Base-by-base conservation (phyloP, 2,888 invertebrate genomes). In the Drosophila glabriapex region DNA sequence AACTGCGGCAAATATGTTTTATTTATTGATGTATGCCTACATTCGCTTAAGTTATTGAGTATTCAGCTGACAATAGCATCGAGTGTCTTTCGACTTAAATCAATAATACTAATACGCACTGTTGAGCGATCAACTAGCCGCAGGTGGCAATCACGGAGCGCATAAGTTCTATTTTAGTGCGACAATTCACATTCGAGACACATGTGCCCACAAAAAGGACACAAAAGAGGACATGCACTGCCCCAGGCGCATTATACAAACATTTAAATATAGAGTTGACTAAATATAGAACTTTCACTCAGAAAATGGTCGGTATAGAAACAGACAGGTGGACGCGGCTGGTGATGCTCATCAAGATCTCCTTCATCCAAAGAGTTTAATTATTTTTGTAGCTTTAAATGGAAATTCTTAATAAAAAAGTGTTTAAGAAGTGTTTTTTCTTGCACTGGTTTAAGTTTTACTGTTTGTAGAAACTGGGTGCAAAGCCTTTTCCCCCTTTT, bases 51-150 rank as follows among this genome's bases (percentile, higher is more conserved):
- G 9, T n/a, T 37, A 28, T 56, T 56, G 5, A 14, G 35, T 37
- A 25, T 37, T 37, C 25, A 19, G 35, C 19, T 37, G 14, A 29
- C 28, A 39, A 39, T 22, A 28, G 25, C 63, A 19, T 28, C 14
- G 35, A 49, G 22, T 39, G 53, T n/a, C 12, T 35, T 28, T 55
- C 46, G 52, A 41, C 60, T 56, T 50, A 68, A 78, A 82, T 82
- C 67, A 68, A 82, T 82, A 68, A 46, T 64, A 65, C 52, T 25
- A 25, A 46, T 16, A 25, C 25, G 73, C 82, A 52, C 58, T 54
- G 61, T 62, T 62, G 63, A 64, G 50, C 49, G 39, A 56, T n/a
- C n/a, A 52, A n/a, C 16, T n/a, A 31, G 28, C 52, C 59, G 31
- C 64, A 72, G 73, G 43, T 68, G 64, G 39, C 49, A 63, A 60